These are phyloP conservation scores for Antitype chi DNA, from an alignment of 2,888 invertebrate species.

Conservation along the genomic window DNA sequence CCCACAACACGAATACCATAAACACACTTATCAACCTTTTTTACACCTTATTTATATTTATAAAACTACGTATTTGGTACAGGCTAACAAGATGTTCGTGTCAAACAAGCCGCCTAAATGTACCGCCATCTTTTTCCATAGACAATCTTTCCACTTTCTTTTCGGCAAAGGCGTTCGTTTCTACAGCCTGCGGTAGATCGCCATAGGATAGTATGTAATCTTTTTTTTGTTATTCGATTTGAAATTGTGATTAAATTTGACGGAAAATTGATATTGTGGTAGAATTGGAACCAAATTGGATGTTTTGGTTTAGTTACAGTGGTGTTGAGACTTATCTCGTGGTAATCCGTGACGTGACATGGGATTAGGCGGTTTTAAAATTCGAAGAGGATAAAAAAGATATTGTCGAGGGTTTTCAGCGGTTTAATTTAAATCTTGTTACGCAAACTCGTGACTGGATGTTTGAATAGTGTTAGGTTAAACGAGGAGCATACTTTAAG, in stretches of 20 bases:
- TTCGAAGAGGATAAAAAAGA: constrained; percentile 35
- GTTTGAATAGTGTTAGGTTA: background rate
- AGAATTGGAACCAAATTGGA: constrained; percentile 52
- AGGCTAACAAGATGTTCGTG: constrained; percentile 88
- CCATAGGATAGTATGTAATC: constrained; percentile 63
- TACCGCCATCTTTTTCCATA: constrained; percentile 72
- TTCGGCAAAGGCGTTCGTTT: constrained; percentile 69
- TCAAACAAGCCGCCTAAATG: constrained; percentile 82
- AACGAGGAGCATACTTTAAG: too few species aligned
- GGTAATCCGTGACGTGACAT: constrained; percentile 51
- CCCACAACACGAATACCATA: constrained; percentile 19
- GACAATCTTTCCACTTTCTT: constrained; percentile 78
- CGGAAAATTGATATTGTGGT: constrained; percentile 66
- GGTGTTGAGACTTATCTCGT: constrained; percentile 41
- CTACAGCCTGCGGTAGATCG: constrained; percentile 72
- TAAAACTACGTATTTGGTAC: constrained; percentile 87
- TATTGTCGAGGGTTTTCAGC: constrained; percentile 6
- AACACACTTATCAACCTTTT: constrained; percentile 52
- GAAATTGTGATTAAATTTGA: constrained; percentile 68
- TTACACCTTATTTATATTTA: constrained; percentile 87
- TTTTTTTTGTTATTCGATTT: constrained; percentile 63
- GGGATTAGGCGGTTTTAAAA: constrained; percentile 48
- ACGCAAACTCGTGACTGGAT: constrained; percentile 21
- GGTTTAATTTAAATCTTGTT: constrained; percentile 33
- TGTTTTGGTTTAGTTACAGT: constrained; percentile 53